Conservation (phyloP, 2,113 vertebrate species). For the Calidris pugnax region DNA sequence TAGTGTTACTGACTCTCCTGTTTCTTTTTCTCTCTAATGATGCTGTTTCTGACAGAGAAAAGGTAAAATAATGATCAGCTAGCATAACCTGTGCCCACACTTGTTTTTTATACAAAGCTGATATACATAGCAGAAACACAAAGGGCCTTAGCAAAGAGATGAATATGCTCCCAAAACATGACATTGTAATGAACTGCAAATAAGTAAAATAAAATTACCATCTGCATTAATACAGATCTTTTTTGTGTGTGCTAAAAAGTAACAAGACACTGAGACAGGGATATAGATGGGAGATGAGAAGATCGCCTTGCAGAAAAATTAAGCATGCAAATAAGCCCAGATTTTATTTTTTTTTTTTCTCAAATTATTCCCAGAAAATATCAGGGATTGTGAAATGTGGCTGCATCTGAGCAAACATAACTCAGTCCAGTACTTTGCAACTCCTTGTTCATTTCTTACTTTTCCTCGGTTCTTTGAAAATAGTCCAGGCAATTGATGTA, state of each 20-base stretch:
- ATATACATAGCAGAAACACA: neutral
- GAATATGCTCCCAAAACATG: neutral
- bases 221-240: neutral
- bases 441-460: neutral
- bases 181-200: neutral
- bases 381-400: neutral
- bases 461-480: conserved; percentile 11
- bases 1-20: neutral
- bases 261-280: neutral
- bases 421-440: neutral
- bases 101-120: neutral
- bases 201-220: neutral
- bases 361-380: neutral
- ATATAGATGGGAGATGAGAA: neutral
- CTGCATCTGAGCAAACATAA: neutral
- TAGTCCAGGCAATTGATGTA: conserved; percentile 26
- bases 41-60: neutral
- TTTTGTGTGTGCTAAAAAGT: neutral
- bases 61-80: neutral
- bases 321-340: neutral
- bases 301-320: neutral
- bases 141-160: neutral
- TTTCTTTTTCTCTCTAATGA: neutral
- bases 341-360: neutral
- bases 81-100: neutral